Conservation (phyloP, 2,113 vertebrate genomes). For the Balaenoptera acutorostrata region DNA sequence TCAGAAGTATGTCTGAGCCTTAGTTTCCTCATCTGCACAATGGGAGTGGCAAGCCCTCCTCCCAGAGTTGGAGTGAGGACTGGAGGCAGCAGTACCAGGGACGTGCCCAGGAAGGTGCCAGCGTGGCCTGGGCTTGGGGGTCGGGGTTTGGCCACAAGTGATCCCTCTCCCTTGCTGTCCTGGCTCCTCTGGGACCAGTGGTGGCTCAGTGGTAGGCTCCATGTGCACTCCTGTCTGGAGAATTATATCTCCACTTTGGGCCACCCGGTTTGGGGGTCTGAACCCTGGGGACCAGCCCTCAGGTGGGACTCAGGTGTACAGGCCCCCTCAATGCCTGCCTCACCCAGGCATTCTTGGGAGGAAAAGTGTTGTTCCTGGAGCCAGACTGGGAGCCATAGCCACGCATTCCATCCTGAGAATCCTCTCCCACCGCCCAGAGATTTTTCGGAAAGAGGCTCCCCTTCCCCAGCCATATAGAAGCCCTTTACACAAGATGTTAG, state of each 20-base stretch:
- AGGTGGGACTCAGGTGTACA: neutral
- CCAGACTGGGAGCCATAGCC: neutral
- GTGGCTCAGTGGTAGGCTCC: neutral
- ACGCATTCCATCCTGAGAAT: neutral
- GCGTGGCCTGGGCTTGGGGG: neutral
- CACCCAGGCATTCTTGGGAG: neutral
- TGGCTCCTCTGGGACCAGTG: neutral
- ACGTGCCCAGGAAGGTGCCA: neutral
- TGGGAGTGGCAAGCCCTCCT: neutral
- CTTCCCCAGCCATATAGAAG: neutral
- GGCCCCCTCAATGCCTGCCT: neutral
- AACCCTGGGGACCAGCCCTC: neutral
- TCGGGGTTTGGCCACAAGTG: neutral
- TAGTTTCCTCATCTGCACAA: neutral
- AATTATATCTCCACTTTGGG: neutral
- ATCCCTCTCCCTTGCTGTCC: neutral
- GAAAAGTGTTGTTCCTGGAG: neutral
- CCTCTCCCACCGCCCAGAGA: neutral
- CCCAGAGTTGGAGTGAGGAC: neutral
- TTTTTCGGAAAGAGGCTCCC: neutral
- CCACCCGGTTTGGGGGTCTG: neutral
- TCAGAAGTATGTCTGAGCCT: neutral
- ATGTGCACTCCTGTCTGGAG: neutral
- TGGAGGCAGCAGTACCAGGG: neutral
- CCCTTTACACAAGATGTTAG: neutral